Percentiles rank a stretch among this genome's conserved stretches.
Conservation (phyloP, 2,797 vertebrate genomes). For the Sebastes goodei region DNA sequence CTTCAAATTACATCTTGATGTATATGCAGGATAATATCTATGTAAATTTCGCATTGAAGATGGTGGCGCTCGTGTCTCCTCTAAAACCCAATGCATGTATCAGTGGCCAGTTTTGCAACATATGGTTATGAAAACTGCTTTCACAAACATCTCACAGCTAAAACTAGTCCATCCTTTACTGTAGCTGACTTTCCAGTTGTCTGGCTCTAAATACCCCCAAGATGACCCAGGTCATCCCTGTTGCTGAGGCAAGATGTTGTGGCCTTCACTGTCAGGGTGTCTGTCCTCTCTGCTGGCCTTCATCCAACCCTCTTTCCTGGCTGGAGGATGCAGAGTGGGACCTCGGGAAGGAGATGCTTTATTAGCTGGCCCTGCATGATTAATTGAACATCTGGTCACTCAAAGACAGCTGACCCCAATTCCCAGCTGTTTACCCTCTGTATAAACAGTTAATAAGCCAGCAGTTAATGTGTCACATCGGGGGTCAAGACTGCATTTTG, state of each 20-base stretch:
- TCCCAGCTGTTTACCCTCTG: slow-evolving; percentile 78
- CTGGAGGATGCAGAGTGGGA: slow-evolving; percentile 56
- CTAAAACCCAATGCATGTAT: background rate
- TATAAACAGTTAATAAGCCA: slow-evolving; percentile 73
- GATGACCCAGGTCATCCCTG: slow-evolving; percentile 3
- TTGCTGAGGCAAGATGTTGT: slow-evolving; percentile 10
- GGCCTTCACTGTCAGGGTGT: slow-evolving; percentile 60
- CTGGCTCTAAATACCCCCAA: background rate
- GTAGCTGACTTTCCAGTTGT: slow-evolving; percentile 12
- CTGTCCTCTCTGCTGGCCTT: slow-evolving; percentile 64
- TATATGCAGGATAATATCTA: slow-evolving; percentile 15
- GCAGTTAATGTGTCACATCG: slow-evolving; percentile 52
- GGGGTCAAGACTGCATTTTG: slow-evolving; percentile 42
- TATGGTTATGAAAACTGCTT: background rate
- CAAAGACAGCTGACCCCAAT: slow-evolving; percentile 73
- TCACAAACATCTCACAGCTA: background rate
- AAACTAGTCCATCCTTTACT: background rate
- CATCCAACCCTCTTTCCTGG: slow-evolving; percentile 59
- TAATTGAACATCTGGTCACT: slow-evolving; percentile 81
- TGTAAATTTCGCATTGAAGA: background rate
- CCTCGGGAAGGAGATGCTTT: slow-evolving; percentile 73
- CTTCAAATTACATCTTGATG: slow-evolving; percentile 29
- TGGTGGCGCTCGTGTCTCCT: background rate
- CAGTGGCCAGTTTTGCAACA: background rate
- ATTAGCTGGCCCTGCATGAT: slow-evolving; percentile 76